Percentiles rank a stretch among this genome's conserved stretches.
Conservation (phyloP, 2,797 vertebrate genomes). For the Acanthornis magna region DNA sequence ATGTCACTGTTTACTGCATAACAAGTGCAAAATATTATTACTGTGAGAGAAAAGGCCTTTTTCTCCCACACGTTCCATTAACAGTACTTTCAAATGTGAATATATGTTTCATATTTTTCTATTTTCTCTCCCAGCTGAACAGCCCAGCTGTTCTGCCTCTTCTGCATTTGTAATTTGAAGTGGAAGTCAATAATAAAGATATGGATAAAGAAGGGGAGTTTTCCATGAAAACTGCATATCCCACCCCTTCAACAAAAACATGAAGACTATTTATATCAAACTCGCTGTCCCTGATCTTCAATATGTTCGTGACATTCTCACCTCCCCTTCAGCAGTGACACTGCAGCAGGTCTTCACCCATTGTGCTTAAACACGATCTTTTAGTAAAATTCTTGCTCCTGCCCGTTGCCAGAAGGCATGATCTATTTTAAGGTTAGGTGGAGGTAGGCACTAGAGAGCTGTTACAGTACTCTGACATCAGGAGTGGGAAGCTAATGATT, state of each 20-base stretch:
- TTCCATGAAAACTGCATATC: not conserved
- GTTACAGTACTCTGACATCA: conserved; percentile 45
- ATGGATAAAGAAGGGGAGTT: not conserved
- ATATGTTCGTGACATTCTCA: conserved; percentile 44
- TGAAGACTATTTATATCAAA: conserved; percentile 1
- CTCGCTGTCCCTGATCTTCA: not conserved
- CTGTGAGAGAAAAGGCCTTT: not conserved
- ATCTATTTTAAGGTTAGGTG: conserved; percentile 59
- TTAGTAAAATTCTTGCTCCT: conserved; percentile 28
- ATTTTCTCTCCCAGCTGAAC: not conserved
- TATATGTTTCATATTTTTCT: not conserved
- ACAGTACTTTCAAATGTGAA: not conserved
- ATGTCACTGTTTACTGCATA: not conserved
- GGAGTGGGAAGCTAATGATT: conserved; percentile 63
- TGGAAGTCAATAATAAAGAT: not conserved
- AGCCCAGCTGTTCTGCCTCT: not conserved
- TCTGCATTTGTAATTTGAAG: not conserved
- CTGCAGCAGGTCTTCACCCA: conserved; percentile 41
- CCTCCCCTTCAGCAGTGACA: conserved; percentile 56
- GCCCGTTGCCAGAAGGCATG: conserved; percentile 47
- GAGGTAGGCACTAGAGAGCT: conserved; percentile 34
- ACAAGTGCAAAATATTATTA: not conserved
- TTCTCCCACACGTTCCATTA: accelerated
- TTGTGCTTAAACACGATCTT: conserved; percentile 41
- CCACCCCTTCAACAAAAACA: not conserved